phyloP scores from a whole-genome alignment of 2,113 vertebrate species.

The Peromyscus leucopus region DNA sequence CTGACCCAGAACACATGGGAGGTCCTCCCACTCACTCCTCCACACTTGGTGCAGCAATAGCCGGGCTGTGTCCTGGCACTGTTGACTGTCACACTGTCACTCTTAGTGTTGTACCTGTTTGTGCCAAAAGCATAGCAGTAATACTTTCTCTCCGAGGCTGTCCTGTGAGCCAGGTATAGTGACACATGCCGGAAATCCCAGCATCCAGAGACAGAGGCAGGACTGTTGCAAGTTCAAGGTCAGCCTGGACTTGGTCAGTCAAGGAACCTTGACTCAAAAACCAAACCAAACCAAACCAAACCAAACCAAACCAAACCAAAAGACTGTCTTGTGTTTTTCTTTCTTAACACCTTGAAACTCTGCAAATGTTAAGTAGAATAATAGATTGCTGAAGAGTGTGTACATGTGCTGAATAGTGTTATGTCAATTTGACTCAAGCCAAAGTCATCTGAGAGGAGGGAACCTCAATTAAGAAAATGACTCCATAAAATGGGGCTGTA shows the following conservation, averaged over 20 bases:
- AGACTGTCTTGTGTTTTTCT: not conserved
- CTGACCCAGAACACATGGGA: rapidly evolving
- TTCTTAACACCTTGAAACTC: not conserved
- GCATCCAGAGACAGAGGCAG: not conserved
- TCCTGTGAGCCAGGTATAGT: not conserved
- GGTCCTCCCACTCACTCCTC: not conserved
- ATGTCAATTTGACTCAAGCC: not conserved
- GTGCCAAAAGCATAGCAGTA: not conserved
- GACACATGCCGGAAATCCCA: no score
- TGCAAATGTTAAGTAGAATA: slow-evolving; percentile 7
- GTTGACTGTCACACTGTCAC: not conserved
- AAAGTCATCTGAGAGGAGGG: no score
- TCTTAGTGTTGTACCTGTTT: not conserved
- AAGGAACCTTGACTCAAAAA: not conserved
- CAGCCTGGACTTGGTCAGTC: no score
- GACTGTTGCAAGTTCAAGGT: not conserved
- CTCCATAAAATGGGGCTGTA: no score
- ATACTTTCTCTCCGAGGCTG: not conserved
- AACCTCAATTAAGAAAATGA: no score
- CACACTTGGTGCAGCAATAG: not conserved
- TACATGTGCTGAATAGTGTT: not conserved
- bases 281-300: not conserved
- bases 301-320: not conserved
- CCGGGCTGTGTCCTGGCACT: not conserved
- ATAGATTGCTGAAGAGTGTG: not conserved